Base-by-base conservation (phyloP, 2,797 vertebrate species). In the Pelobates cultripes region DNA sequence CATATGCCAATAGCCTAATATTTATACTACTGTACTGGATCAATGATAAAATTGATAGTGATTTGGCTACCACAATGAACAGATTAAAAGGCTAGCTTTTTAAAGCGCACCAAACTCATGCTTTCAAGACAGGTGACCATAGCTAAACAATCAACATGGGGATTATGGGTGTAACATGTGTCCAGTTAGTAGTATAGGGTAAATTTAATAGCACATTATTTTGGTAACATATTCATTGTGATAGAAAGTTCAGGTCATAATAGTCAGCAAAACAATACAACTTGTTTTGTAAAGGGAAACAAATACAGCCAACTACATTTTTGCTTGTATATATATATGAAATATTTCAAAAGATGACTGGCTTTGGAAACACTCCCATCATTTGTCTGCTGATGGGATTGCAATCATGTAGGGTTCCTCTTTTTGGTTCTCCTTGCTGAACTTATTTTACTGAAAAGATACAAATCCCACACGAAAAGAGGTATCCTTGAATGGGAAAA, bases 221-320 rank as follows among this genome's bases (percentile, higher is more conserved):
- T 28, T 28, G 28, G 1, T 28, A 28, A 28, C 28, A 28, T 28
- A 28, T 28, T 28, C 28, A 28, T 28, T 28, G 28, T 28, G 28
- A 28, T 28, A 28, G 28, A 28, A 28, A 28, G 28, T 28, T 28
- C 28, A 28, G 28, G 28, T 28, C 28, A 28, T 28, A 28, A n/a
- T n/a, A 7, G 55, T 14, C 55, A 79, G 45, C 77, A 83, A 83
- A 83, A 79, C 82, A 83, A 83, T 83, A 83, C 15, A 83, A 83
- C 77, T 83, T 83, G 82, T 83, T 83, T 79, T 83, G 72, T 40
- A 9, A 68, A 15, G 13, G 53, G 57, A 6, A 74, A 61, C 28
- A 61, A 60, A 42, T 3, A 42, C 44, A 51, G 10, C n/a, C 4
- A 70, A 40, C 15, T 53, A 53, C 70, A 71, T 10, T 15, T 43